Percentiles rank a stretch among this genome's conserved stretches.
Conservation (phyloP, 1,140 invertebrate genomes). For the Papilio machaon region DNA sequence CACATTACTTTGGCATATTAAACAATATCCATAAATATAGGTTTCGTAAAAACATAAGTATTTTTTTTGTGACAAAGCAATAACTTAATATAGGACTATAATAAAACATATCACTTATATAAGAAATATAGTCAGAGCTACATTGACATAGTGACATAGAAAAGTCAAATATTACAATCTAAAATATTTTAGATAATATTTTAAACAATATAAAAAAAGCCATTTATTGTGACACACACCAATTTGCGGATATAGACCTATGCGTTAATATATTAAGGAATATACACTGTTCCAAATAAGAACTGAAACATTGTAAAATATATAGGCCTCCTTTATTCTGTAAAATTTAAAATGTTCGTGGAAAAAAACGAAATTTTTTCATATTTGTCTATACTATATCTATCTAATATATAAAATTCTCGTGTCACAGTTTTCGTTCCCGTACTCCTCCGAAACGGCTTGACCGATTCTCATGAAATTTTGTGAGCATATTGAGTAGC, state of each 20-base stretch:
- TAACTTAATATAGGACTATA: slow-evolving; percentile 7
- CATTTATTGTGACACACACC: not conserved
- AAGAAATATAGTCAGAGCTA: not conserved
- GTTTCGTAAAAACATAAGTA: not conserved
- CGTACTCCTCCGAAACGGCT: no score
- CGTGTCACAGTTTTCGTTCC: no score
- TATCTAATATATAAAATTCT: no score
- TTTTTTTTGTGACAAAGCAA: slow-evolving; percentile 25
- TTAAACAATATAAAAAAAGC: slow-evolving; percentile 30
- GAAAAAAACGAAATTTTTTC: no score
- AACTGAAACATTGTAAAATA: no score
- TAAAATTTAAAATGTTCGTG: no score
- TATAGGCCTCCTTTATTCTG: no score
- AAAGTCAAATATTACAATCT: slow-evolving; percentile 17
- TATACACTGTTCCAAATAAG: no score
- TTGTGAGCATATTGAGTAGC: no score
- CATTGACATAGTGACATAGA: slow-evolving; percentile 16
- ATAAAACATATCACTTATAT: slow-evolving; percentile 31
- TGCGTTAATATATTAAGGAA: not conserved
- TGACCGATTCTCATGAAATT: no score
- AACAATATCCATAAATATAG: slow-evolving; percentile 2
- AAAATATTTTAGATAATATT: slow-evolving; percentile 15
- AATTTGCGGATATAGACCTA: not conserved
- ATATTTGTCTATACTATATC: no score
- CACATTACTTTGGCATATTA: slow-evolving; percentile 48